Conservation (phyloP, 2,797 vertebrate species). For the Sebastes steindachneri region DNA sequence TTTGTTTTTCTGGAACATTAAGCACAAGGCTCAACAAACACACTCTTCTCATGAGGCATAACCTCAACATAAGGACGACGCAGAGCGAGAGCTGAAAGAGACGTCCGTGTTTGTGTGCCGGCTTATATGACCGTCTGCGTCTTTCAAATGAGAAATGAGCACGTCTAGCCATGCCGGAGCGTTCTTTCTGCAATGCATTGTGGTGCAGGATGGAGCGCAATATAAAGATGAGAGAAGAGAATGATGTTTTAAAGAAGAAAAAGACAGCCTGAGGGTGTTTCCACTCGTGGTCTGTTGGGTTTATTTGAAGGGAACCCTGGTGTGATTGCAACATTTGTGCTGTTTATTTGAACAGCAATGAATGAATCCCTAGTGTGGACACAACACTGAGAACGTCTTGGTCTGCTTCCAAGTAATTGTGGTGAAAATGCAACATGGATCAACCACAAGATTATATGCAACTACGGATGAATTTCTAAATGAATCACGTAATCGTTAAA, state of each 20-base stretch:
- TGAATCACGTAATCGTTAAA: neutral
- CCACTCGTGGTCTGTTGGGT: neutral
- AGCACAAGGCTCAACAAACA: neutral
- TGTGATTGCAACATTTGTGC: slow-evolving; percentile 34
- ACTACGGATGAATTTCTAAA: neutral
- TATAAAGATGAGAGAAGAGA: neutral
- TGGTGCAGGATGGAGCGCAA: slow-evolving; percentile 17
- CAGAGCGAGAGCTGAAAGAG: neutral
- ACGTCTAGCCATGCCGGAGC: neutral
- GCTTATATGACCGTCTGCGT: neutral
- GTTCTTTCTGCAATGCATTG: neutral
- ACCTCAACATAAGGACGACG: neutral
- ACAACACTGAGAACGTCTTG: neutral
- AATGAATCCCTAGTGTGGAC: neutral
- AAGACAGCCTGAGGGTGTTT: slow-evolving; percentile 32
- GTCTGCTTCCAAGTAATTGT: neutral
- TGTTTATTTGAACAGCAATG: slow-evolving; percentile 25
- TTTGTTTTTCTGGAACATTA: slow-evolving; percentile 12
- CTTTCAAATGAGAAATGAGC: slow-evolving; percentile 40
- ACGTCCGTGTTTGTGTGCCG: neutral
- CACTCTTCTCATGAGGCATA: neutral
- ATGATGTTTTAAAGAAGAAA: slow-evolving; percentile 19
- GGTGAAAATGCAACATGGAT: neutral
- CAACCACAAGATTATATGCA: neutral
- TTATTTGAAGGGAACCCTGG: slow-evolving; percentile 30